Evolutionary conservation across 2,888 invertebrate genomes (phyloP), one percentile per base, ranked within the genome.

Genomic region (Pegoplata infirma): DNA sequence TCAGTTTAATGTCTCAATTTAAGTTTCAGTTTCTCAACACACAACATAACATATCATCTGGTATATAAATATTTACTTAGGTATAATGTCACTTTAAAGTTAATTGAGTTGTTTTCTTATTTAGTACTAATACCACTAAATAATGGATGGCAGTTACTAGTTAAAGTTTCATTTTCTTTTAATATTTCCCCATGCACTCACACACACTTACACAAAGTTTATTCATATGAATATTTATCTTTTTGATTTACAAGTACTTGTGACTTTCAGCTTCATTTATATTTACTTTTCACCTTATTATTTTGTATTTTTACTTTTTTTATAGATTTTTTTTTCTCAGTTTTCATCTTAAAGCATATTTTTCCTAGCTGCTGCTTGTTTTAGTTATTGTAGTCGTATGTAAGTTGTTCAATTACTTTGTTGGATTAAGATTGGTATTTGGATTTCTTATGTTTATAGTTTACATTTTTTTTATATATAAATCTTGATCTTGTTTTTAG

Each of bases 181-280:
- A 40, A n/a, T 40, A 1, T n/a, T 3, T n/a, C 0, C 36, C n/a
- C n/a, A 32, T 32, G n/a, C n/a, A 28, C 28, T 28, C 28, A 28
- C 5, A 32, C 32, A n/a, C n/a, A n/a, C n/a, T n/a, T n/a, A n/a
- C n/a, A n/a, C n/a, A n/a, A 5, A 25, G 21, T 17, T 61, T 53
- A 44, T 51, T 16, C 5, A 10, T 69, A 10, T 28, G 53, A 72
- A 78, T 79, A 75, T 79, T 79, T 71, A 58, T 71, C 16, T 75
- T 72, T 75, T 47, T 75, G 63, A 72, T 79, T 79, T 44, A 72
- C 75, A 67, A 67, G 56, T 56, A 67, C 61, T 67, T 79, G 79
- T 53, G 75, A 79, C 61, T 79, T 79, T 72, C 75, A 71, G 75
- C 75, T 79, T 79, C 71, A 72, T 58, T 79, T 79, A 25, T 71